phyloP scores from a whole-genome alignment of 2,797 vertebrate species.

The Harpagifer antarcticus region DNA sequence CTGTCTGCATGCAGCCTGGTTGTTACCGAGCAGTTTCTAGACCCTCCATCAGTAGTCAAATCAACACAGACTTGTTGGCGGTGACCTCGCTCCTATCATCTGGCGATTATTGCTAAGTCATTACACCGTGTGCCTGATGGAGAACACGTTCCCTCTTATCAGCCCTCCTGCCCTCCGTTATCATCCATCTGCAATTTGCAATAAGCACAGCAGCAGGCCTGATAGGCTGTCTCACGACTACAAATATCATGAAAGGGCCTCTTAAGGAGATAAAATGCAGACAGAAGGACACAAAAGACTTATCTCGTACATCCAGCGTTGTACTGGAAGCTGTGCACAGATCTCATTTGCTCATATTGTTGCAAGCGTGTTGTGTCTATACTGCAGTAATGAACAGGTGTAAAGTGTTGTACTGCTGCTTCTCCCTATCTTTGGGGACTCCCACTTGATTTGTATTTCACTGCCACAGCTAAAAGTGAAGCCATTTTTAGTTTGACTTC shows the following conservation, averaged over 20 bases:
- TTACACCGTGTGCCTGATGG: conserved; percentile 38
- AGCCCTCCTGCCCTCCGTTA: conserved; percentile 28
- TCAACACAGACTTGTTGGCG: conserved; percentile 48
- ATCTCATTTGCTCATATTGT: conserved; percentile 30
- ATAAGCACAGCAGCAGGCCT: conserved; percentile 35
- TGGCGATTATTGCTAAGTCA: conserved; percentile 55
- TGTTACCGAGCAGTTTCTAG: conserved; percentile 62
- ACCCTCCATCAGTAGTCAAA: conserved; percentile 59
- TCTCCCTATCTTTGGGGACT: conserved; percentile 25
- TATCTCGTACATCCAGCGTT: not conserved
- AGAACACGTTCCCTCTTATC: conserved; percentile 45
- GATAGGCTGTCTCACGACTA: conserved; percentile 39
- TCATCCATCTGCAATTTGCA: conserved; percentile 58
- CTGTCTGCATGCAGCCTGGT: conserved; percentile 41
- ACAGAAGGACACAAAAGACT: conserved; percentile 3
- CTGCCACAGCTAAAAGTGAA: conserved; percentile 5
- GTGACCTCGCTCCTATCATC: conserved; percentile 51
- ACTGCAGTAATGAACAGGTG: conserved; percentile 15
- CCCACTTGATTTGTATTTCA: conserved; percentile 24
- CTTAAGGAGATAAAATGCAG: conserved; percentile 8
- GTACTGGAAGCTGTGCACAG: not conserved
- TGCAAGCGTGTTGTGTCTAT: conserved; percentile 22
- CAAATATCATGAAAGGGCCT: conserved; percentile 26
- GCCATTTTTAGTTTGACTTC: conserved; percentile 19
- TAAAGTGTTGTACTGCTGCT: not conserved